phyloP scores from a whole-genome alignment of 2,888 invertebrate species.

The Colletes collaris region DNA sequence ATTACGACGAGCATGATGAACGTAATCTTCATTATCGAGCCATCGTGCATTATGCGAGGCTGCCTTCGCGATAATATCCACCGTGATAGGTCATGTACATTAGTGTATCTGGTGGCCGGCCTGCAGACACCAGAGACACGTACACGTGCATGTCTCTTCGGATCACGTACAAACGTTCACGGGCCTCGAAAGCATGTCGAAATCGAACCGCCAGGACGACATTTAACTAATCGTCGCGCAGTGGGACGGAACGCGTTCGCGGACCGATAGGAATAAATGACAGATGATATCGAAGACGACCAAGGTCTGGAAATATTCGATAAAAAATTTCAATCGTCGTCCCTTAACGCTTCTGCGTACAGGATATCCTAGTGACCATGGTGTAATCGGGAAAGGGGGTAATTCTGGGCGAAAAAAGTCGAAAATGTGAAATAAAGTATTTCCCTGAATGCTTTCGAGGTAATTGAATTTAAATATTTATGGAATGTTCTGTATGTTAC shows the following conservation, averaged over 20 bases:
- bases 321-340: too few relatives aligned
- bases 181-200: constrained; percentile 9
- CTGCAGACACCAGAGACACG: background rate
- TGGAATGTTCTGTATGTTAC: background rate
- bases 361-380: too few relatives aligned
- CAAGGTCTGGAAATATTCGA: too few relatives aligned
- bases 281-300: too few relatives aligned
- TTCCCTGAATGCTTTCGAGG: too few relatives aligned
- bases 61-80: constrained; percentile 58
- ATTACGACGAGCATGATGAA: constrained; percentile 68
- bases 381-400: too few relatives aligned
- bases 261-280: too few relatives aligned
- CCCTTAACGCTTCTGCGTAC: too few relatives aligned
- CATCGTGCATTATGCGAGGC: constrained; percentile 66
- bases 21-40: constrained; percentile 71
- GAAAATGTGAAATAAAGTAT: too few relatives aligned
- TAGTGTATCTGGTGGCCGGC: constrained; percentile 47
- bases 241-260: background rate
- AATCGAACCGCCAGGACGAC: constrained; percentile 17
- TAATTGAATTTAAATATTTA: too few relatives aligned
- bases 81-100: constrained; percentile 57
- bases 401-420: too few relatives aligned
- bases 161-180: constrained; percentile 20
- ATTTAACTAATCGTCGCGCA: constrained; percentile 19
- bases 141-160: constrained; percentile 6